Base-by-base conservation (phyloP, 2,888 invertebrate genomes). In the Eustalomyia histrio region DNA sequence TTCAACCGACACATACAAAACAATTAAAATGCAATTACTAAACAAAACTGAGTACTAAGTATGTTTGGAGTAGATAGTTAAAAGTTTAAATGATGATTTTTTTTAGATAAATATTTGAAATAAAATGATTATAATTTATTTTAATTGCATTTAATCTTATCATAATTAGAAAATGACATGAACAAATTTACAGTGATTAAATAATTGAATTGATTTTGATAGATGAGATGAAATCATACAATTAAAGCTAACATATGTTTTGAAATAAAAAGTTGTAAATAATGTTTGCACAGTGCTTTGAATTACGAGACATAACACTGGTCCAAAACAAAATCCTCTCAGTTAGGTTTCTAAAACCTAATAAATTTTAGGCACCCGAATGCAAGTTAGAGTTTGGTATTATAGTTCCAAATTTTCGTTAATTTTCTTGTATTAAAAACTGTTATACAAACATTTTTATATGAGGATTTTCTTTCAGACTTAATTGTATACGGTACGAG, bases 11-110 rank as follows among this genome's bases (percentile, higher is more conserved):
- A 43, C 35, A 72, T 61, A 61, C 35, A 55, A 78, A 71, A 57
- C 71, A 57, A 81, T 74, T 78, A 71, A 78, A 78, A 71, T 74
- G 47, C 24, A 76, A 71, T 80, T 81, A 81, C 60, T 55, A 57
- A 7, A 57, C 12, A n/a, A 47, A 47, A 29, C 29, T 47, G 43
- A 47, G 3, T 24, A 8, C 5, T 58, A n/a, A n/a, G 55, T 64
- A 35, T 29, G 50, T 50, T 76, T 65, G 67, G 43, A 33, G 4
- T 33, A 79, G 60, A 21, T 47, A 47, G n/a, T 47, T 47, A 47
- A 47, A 47, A 47, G 1, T 47, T n/a, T 47, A n/a, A n/a, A 47
- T 29, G 29, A n/a, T 5, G 6, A n/a, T n/a, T 47, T 12, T n/a
- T n/a, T 47, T 43, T 43, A 14, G 5, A 14, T 14, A 43, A 43